phyloP scores from a whole-genome alignment of 2,888 invertebrate species.

The Theodoxus fluviatilis region DNA sequence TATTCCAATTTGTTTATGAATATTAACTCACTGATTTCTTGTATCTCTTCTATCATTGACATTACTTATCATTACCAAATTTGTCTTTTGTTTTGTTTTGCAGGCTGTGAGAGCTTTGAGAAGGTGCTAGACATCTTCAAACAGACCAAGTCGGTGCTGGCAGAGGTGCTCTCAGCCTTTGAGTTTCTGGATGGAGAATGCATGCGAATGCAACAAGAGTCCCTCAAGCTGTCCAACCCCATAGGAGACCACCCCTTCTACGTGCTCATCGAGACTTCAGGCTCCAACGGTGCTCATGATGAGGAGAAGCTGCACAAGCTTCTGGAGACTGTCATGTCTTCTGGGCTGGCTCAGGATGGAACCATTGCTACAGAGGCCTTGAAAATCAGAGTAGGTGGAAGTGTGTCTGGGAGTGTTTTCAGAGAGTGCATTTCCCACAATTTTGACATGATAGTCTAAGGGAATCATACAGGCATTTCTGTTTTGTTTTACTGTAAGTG shows the following conservation, averaged over 20 bases:
- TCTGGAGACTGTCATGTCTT: conserved; percentile 77
- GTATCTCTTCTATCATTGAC: too few species aligned
- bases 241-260: conserved; percentile 60
- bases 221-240: conserved; percentile 71
- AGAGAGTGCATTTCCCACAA: too few species aligned
- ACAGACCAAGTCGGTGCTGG: conserved; percentile 78
- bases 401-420: neutral
- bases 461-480: too few species aligned
- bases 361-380: conserved; percentile 83
- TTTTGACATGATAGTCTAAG: too few species aligned
- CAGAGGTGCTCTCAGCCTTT: conserved; percentile 92
- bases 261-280: conserved; percentile 68
- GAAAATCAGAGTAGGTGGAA: conserved; percentile 75
- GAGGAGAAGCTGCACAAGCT: conserved; percentile 84
- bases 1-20: too few species aligned
- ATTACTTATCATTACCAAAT: too few species aligned
- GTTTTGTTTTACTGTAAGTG: too few species aligned
- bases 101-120: conserved; percentile 81
- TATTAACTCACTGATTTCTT: too few species aligned
- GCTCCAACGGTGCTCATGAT: conserved; percentile 85
- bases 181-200: conserved; percentile 88
- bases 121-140: conserved; percentile 79
- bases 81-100: conserved; percentile 24
- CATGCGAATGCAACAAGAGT: conserved; percentile 73
- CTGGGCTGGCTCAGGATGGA: conserved; percentile 80